Evolutionary conservation across 2,797 vertebrate genomes (phyloP), one percentile per base, ranked within the genome.

Genomic region (Gila robusta): DNA sequence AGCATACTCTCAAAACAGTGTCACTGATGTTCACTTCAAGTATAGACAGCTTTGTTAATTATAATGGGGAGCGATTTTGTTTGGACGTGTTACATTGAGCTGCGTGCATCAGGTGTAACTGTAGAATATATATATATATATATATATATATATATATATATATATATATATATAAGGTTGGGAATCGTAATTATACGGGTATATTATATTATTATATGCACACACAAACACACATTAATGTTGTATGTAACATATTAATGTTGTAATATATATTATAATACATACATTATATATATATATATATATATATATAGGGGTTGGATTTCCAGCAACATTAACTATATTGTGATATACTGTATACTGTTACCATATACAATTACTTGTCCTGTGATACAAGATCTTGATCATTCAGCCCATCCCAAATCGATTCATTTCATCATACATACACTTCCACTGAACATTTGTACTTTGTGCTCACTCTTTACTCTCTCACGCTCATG

Each of bases 401-500:
- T 54, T 52, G 66, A 32, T 52, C 12, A 37, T n/a, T 81, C 6
- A 2, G 7, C 44, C 28, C 32, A 69, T 19, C 21, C 28, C 8
- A 37, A 37, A 84, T 39, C 62, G 26, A 77, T 77, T 54, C 4
- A 37, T 35, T 44, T 17, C 21, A 49, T n/a, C 26, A 32, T 23
- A 26, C 26, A 41, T 35, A n/a, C 59, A 37, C n/a, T 28, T 35
- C 26, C 69, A 47, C 74, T 52, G 52, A 81, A 54, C 47, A 81
- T 52, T 70, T 70, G 79, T 52, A 26, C 44, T 81, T 81, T 86
- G 54, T 44, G 59, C 70, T 74, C 71, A 86, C 35, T 62, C 78
- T 81, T 80, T 49, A 69, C 54, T 85, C 41, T 77, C 79, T 88
- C 76, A 77, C 2, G 8, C 84, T 83, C 54, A 10, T 71, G 80